Base-by-base conservation (phyloP, 2,113 vertebrate species). In the Eudorcas thomsonii region DNA sequence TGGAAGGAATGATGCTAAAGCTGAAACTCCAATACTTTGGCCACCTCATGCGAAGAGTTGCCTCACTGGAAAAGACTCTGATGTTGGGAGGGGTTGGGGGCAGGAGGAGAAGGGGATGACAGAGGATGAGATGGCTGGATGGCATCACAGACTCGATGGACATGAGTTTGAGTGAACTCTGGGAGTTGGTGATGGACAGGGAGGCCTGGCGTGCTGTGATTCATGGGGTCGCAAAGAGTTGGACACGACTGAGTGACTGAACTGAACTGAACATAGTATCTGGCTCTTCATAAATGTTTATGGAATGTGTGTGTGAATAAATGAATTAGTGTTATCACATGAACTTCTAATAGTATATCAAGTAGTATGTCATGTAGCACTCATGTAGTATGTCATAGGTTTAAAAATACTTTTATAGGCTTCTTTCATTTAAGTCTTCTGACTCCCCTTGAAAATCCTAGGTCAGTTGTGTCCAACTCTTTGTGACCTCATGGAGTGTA, bases 151-250 rank as follows among this genome's bases (percentile, higher is more conserved):
- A 55, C 54, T 55, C 1, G 2, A 55, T 55, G 54, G 54, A 23
- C 0, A 1, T 55, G 54, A 21, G 54, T 55, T 2, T 8, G 19
- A 55, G 19, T 21, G 54, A 21, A 55, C 54, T 55, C 54, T 0
- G 19, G 19, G 54, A 55, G 19, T 21, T 55, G 54, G 54, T 55
- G 7, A 55, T 23, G 54, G 54, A 55, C 54, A 55, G 19, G 54
- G 54, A 55, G 54, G 54, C 54, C 54, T 21, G 54, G 19, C 1
- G 7, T 55, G 54, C 54, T 55, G 54, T 0, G 54, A 55, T 55
- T 55, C 54, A 21, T 55, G 19, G 54, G 54, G 54, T 55, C 0
- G 1, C 19, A 55, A 55, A 23, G 19, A 55, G 7, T 23, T 1
- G 19, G 19, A 55, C 19, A 55, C 1, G 7, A 55, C 54, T 55